A percentile compares a stretch with the other conserved stretches of the same genome.
Evolutionary conservation across 2,888 invertebrate genomes (phyloP).

Genomic region (Marronus borbonicus): DNA sequence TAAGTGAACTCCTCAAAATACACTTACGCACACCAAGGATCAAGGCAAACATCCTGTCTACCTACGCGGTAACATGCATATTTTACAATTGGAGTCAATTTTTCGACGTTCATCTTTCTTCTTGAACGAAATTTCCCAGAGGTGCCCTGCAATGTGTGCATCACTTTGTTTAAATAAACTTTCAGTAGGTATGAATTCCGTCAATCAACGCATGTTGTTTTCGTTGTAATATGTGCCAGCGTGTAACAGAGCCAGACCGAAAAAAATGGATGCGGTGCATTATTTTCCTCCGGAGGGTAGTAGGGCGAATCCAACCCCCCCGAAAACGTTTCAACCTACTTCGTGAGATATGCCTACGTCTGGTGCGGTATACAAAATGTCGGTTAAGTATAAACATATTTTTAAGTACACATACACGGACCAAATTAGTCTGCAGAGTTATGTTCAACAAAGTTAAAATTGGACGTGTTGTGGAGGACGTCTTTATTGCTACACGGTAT

Average conservation of each 20-base stretch:
- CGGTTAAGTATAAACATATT: conserved; percentile 47
- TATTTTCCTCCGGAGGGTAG: conserved; percentile 42
- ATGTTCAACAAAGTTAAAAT: conserved; percentile 47
- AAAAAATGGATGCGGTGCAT: conserved; percentile 43
- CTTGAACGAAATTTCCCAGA: conserved; percentile 42
- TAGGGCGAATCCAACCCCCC: conserved; percentile 42
- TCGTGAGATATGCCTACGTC: conserved; percentile 29
- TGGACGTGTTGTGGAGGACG: conserved; percentile 43
- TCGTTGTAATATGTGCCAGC: conserved; percentile 40
- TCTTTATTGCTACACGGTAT: conserved; percentile 25
- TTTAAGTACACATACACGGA: conserved; percentile 44
- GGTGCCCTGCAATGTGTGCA: conserved; percentile 23
- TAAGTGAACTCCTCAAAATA: conserved; percentile 4
- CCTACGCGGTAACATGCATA: conserved; percentile 22
- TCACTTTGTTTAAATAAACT: conserved; percentile 29
- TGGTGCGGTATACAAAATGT: conserved; percentile 46
- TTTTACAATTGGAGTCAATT: conserved; percentile 21
- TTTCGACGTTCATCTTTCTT: conserved; percentile 18
- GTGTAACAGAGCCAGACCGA: conserved; percentile 17
- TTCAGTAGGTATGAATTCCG: conserved; percentile 34
- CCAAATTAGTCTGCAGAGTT: conserved; percentile 46
- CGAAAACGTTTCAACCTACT: conserved; percentile 44
- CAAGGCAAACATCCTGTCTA: not conserved
- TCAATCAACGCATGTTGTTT: conserved; percentile 41
- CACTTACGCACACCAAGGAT: not conserved